A percentile compares a stretch with the other conserved stretches of the same genome.
These are phyloP conservation scores for Albula goreensis DNA, from an alignment of 2,113 vertebrate genomes.

Conservation along the genomic window DNA sequence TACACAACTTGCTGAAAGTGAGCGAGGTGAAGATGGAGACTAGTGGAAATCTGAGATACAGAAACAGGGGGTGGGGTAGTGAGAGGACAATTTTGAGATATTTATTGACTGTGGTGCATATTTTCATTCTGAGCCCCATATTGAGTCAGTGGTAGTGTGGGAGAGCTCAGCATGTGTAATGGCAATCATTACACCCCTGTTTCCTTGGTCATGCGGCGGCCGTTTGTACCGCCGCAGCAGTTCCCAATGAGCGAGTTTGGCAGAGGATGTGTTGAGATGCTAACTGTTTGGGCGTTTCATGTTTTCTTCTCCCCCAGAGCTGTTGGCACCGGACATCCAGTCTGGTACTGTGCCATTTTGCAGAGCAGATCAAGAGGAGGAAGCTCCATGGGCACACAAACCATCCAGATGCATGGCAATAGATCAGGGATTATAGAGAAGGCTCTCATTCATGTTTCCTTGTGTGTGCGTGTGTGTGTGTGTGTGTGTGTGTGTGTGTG, in stretches of 20 bases:
- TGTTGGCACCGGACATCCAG: background rate
- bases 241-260: conserved; percentile 3
- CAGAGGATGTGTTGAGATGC: conserved; percentile 12
- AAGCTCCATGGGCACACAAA: background rate
- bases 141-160: background rate
- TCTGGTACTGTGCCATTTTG: conserved; percentile 19
- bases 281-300: background rate
- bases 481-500: background rate
- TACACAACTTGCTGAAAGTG: conserved; percentile 22
- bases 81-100: background rate
- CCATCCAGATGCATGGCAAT: conserved; percentile 11
- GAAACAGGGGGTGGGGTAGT: background rate
- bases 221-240: background rate
- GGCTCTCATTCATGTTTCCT: background rate
- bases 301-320: background rate
- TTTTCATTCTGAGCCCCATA: background rate
- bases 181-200: background rate
- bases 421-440: background rate
- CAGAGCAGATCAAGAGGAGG: conserved; percentile 8
- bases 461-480: background rate
- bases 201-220: background rate
- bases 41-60: conserved; percentile 44
- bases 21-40: conserved; percentile 35
- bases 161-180: background rate
- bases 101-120: background rate